Conservation (phyloP, 2,113 vertebrate genomes). For the Gulo gulo region DNA sequence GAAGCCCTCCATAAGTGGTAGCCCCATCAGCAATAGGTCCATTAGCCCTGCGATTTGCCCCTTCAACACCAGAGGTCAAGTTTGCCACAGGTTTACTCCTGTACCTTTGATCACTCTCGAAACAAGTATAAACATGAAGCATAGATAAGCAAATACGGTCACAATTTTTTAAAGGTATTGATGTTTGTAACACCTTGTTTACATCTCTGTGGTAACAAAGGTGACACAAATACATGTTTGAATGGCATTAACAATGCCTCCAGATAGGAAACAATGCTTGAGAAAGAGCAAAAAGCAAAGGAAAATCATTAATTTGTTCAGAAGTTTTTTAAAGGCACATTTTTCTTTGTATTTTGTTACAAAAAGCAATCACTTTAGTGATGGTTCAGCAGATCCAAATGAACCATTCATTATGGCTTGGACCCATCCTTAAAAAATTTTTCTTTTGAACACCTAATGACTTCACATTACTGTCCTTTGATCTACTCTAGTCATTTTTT, state of each 20-base stretch:
- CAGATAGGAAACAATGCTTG: conserved; percentile 48
- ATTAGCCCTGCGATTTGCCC: neutral
- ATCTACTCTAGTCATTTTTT: conserved; percentile 52
- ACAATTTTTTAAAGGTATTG: conserved; percentile 24
- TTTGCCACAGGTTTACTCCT: neutral
- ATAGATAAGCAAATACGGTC: neutral
- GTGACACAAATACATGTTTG: neutral
- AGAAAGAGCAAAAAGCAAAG: conserved; percentile 33
- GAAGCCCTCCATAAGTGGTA: too few species aligned
- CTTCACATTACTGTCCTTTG: conserved; percentile 65
- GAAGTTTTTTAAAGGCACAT: conserved; percentile 50
- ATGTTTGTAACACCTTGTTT: conserved; percentile 19
- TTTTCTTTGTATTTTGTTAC: conserved; percentile 74
- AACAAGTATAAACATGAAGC: neutral
- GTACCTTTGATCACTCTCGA: neutral
- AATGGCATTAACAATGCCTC: conserved; percentile 34
- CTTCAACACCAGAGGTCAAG: neutral
- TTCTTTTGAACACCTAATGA: conserved; percentile 68
- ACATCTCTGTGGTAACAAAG: conserved; percentile 27
- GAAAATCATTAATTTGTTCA: conserved; percentile 53
- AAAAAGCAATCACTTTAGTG: conserved; percentile 73
- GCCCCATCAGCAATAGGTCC: neutral
- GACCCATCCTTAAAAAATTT: conserved; percentile 71
- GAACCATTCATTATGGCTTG: conserved; percentile 62
- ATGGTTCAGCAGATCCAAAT: conserved; percentile 68